A percentile compares a stretch with the other conserved stretches of the same genome.
phyloP scores from a whole-genome alignment of 2,797 vertebrate genomes.

The Masticophis lateralis region DNA sequence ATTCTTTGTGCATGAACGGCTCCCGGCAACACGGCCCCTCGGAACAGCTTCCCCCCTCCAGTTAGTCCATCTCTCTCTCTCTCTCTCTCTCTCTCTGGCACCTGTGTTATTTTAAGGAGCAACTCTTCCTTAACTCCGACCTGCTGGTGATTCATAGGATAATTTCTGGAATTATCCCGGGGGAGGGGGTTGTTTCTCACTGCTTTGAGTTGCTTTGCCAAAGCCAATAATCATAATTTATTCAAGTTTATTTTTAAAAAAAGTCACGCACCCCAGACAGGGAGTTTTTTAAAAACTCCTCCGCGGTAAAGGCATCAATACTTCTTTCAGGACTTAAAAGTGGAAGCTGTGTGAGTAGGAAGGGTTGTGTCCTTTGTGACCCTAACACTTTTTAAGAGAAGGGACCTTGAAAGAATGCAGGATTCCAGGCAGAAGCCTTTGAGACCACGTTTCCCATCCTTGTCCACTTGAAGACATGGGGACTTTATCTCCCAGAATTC shows the following conservation, averaged over 20 bases:
- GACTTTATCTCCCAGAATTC: background rate
- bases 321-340: constrained; percentile 6
- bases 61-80: background rate
- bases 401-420: rapidly evolving
- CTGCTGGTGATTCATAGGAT: constrained; percentile 7
- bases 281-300: background rate
- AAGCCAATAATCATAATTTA: constrained; percentile 21
- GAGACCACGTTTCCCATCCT: background rate
- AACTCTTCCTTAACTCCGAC: constrained; percentile 11
- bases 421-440: background rate
- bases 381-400: background rate
- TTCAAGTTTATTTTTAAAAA: background rate
- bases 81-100: background rate
- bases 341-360: background rate
- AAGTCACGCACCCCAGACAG: background rate
- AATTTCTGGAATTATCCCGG: background rate
- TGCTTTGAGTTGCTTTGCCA: background rate
- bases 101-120: background rate
- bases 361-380: background rate
- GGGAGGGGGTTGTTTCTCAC: no score
- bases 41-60: background rate
- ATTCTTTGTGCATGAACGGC: constrained; percentile 6
- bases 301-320: background rate
- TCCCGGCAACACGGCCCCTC: background rate
- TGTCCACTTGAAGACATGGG: background rate